Conservation (phyloP, 2,797 vertebrate species). For the Pelochelys cantorii region DNA sequence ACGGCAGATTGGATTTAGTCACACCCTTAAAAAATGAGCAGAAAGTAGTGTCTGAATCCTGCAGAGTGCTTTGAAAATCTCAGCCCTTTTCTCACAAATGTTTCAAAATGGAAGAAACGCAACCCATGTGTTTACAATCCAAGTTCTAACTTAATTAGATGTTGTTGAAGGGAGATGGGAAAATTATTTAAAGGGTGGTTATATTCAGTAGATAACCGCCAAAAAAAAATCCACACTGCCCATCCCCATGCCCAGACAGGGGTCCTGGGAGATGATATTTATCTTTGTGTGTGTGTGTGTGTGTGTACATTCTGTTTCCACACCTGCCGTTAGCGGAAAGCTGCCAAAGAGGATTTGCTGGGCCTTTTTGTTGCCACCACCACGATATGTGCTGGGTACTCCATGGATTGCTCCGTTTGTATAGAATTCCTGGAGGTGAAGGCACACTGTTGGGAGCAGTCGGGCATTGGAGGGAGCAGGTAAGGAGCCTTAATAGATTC, state of each 20-base stretch:
- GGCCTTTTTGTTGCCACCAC: conserved; percentile 40
- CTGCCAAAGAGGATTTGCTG: conserved; percentile 63
- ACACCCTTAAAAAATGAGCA: not conserved
- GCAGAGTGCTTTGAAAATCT: not conserved
- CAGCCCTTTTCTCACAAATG: not conserved
- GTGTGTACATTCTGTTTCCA: not conserved
- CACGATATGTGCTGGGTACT: not conserved
- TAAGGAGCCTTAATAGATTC: not conserved
- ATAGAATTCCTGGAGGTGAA: conserved; percentile 58
- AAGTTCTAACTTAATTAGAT: accelerated
- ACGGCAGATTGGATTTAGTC: not conserved
- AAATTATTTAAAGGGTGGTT: conserved; percentile 8
- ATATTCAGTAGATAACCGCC: conserved; percentile 10
- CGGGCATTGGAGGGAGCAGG: accelerated
- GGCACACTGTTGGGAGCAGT: not conserved
- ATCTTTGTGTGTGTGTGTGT: not conserved
- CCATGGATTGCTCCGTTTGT: not conserved
- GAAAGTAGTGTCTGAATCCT: not conserved
- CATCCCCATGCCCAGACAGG: conserved; percentile 20
- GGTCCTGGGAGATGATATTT: conserved; percentile 46
- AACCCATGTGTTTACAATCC: accelerated
- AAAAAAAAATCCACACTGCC: not conserved
- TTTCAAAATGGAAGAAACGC: not conserved
- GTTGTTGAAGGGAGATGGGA: not conserved
- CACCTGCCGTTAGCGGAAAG: conserved; percentile 58